Conservation (phyloP, 2,113 vertebrate genomes). For the Tachysurus vachellii region DNA sequence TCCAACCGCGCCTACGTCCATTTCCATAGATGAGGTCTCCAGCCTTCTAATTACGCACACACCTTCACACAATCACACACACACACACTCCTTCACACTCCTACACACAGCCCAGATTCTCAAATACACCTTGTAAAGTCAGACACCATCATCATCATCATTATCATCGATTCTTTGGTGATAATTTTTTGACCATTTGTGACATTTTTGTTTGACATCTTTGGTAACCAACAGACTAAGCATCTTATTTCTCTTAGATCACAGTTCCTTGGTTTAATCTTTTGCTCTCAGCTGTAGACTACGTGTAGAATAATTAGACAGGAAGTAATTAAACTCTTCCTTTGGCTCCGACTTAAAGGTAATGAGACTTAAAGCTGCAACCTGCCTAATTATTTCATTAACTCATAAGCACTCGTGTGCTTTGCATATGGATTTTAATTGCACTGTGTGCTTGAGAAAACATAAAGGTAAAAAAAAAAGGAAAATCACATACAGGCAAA, state of each 20-base stretch:
- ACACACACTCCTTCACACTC: background rate
- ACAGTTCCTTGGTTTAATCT: background rate
- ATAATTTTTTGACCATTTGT: background rate
- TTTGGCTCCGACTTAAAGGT: background rate
- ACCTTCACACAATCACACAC: background rate
- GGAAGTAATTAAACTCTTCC: slow-evolving; percentile 25
- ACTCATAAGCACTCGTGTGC: slow-evolving; percentile 10
- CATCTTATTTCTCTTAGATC: background rate
- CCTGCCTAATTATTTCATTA: slow-evolving; percentile 34
- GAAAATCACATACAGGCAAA: background rate
- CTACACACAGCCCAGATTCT: background rate
- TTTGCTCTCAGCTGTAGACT: background rate
- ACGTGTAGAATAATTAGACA: background rate
- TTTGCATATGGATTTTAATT: slow-evolving; percentile 22
- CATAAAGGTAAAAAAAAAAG: background rate
- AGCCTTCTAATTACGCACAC: background rate
- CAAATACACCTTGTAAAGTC: background rate
- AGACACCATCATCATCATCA: background rate
- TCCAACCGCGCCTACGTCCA: background rate
- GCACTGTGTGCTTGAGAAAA: background rate
- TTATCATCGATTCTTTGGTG: background rate
- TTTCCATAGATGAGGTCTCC: background rate
- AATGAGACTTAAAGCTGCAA: slow-evolving; percentile 31
- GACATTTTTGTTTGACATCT: background rate
- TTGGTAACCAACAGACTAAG: background rate